Evolutionary conservation across 1,140 invertebrate genomes (phyloP).

Genomic region (Cotesia typhae): DNA sequence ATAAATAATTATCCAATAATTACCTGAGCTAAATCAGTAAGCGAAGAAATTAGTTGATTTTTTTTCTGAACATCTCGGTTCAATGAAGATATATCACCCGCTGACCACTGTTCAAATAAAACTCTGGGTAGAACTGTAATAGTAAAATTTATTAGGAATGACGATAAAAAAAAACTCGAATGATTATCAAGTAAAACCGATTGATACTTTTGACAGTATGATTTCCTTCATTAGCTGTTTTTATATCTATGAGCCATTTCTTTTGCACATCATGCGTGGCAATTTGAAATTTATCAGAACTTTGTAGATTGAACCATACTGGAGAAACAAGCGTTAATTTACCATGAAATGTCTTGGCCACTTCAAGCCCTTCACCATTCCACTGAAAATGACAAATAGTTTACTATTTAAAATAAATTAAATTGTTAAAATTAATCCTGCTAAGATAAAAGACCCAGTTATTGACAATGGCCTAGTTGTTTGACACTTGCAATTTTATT

Average conservation of each 20-base stretch:
- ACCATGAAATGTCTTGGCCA: slow-evolving; percentile 87
- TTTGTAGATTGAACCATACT: slow-evolving; percentile 89
- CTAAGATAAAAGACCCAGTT: too few species aligned
- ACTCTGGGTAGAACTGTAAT: slow-evolving; percentile 80
- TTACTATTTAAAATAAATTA: slow-evolving; percentile 24
- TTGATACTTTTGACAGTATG: slow-evolving; percentile 64
- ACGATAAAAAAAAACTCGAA: slow-evolving; percentile 10
- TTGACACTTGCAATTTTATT: too few species aligned
- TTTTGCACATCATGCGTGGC: slow-evolving; percentile 82
- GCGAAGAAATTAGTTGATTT: slow-evolving; percentile 68
- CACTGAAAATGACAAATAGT: slow-evolving; percentile 73
- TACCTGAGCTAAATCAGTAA: slow-evolving; percentile 71
- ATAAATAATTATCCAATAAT: slow-evolving; percentile 53
- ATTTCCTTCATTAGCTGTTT: slow-evolving; percentile 63
- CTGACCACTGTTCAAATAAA: slow-evolving; percentile 86
- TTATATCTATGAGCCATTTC: slow-evolving; percentile 82
- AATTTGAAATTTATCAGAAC: slow-evolving; percentile 72
- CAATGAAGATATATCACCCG: slow-evolving; percentile 72
- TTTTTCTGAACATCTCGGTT: slow-evolving; percentile 70
- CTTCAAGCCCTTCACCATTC: slow-evolving; percentile 94
- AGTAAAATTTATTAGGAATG: slow-evolving; percentile 32
- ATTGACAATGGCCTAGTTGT: too few species aligned
- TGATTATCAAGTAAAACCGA: background rate
- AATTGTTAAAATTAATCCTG: background rate
- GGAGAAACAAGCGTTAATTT: slow-evolving; percentile 94